Base-by-base conservation (phyloP, 92 coral and sea anemone genomes). In the Parazoanthus darwini region DNA sequence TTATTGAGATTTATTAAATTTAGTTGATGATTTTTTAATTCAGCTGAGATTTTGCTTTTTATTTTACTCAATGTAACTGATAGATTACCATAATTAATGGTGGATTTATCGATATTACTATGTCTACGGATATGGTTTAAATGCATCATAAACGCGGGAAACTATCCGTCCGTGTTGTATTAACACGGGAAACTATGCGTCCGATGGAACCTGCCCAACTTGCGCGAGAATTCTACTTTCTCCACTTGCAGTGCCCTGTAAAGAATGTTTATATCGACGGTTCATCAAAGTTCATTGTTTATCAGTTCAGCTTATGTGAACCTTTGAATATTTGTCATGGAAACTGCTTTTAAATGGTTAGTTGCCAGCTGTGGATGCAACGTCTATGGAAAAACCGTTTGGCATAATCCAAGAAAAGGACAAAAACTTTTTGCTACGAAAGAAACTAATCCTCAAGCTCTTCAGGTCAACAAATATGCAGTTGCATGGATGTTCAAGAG, bases 401-500 rank as follows among this genome's bases (percentile, higher is more conserved):
- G 42, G 42, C 42, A 2, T 39, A 39, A 39, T 39, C 42, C 42
- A 39, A 39, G 42, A 4, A 39, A 39, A 39, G 42, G 42, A 39
- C 42, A 39, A 39, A 39, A 39, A 39, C 42, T 39, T 4, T 39
- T 16, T 58, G 65, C 22, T 58, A 58, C 14, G 20, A 14, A 58
- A 16, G 65, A 58, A 16, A 58, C 22, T 4, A 16, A 58, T 58
- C 65, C 65, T 39, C 0, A 39, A 39, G 42, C 4, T 39, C 0
- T 56, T 74, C 76, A 76, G 39, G 82, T 86, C 58, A 75, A 86
- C 77, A 63, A 86, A 79, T 75, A 54, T 66, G 89, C 82, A 43
- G 81, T 76, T 29, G 74, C 89, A 77, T 74, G 81, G 89, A 86
- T 86, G 81, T 59, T 86, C 70, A 75, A 81, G 90, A 88, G 42